Evolutionary conservation across 2,888 invertebrate species (phyloP).

Genomic region (Nemotelus nigrinus): DNA sequence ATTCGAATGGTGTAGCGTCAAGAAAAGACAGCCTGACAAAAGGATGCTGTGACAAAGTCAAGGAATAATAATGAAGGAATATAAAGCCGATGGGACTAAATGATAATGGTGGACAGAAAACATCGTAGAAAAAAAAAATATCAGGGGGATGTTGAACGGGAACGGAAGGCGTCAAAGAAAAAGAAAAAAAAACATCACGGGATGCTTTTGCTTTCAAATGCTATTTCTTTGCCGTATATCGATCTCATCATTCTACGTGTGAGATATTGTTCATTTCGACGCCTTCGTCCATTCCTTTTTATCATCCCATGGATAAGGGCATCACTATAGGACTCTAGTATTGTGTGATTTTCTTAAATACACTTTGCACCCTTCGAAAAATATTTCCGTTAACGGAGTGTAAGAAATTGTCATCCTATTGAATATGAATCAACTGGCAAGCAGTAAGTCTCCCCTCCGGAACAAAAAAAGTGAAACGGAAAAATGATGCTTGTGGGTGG

Average conservation of each 20-base stretch:
- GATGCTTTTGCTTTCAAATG: neutral
- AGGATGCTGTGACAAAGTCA: slow-evolving; percentile 12
- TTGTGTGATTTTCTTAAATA: slow-evolving; percentile 11
- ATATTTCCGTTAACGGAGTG: slow-evolving; percentile 31
- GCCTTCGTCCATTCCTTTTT: neutral
- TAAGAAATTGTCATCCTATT: slow-evolving; percentile 16
- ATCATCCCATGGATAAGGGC: neutral
- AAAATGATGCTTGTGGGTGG: too few relatives aligned
- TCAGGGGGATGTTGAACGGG: too few relatives aligned
- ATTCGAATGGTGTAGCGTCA: too few relatives aligned
- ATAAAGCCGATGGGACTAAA: slow-evolving; percentile 31
- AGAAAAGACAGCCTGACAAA: neutral
- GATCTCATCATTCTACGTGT: neutral
- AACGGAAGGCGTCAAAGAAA: too few relatives aligned
- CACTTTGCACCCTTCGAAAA: slow-evolving; percentile 17
- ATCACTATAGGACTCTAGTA: neutral
- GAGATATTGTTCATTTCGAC: neutral
- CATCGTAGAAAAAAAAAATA: too few relatives aligned
- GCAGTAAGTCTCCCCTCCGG: too few relatives aligned
- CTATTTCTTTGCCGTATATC: neutral
- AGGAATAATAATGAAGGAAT: slow-evolving; percentile 29
- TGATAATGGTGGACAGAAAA: slow-evolving; percentile 33
- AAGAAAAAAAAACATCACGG: neutral
- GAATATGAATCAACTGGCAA: neutral
- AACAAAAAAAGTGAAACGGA: too few relatives aligned